phyloP scores from a whole-genome alignment of 1,140 invertebrate species.

The Piezodorus guildinii region DNA sequence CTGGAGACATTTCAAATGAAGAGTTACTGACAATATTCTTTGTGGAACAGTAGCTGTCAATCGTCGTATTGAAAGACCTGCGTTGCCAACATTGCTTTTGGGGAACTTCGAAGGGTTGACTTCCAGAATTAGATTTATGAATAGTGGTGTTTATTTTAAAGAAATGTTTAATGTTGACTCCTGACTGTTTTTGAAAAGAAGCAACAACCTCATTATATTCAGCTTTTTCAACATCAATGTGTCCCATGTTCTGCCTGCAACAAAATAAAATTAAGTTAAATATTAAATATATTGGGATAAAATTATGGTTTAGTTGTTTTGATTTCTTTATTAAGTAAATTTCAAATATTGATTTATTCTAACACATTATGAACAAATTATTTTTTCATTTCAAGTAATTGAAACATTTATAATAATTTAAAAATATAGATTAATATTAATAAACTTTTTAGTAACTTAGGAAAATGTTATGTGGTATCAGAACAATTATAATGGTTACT shows the following conservation, averaged over 20 bases:
- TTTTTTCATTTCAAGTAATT: too few species aligned
- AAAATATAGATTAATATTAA: too few species aligned
- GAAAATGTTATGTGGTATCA: too few species aligned
- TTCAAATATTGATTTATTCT: too few species aligned
- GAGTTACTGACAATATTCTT: not conserved
- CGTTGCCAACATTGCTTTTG: not conserved
- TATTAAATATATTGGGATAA: not conserved
- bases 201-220: constrained; percentile 3
- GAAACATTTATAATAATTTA: too few species aligned
- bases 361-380: too few species aligned
- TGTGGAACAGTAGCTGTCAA: constrained; percentile 25
- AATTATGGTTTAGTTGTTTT: too few species aligned
- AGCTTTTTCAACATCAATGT: constrained; percentile 6
- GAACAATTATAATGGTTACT: too few species aligned
- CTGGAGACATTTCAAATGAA: not conserved
- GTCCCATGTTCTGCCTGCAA: constrained; percentile 17
- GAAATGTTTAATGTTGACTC: not conserved
- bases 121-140: not conserved
- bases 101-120: not conserved
- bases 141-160: not conserved
- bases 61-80: constrained; percentile 21
- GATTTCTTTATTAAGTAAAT: too few species aligned
- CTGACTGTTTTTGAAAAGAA: not conserved
- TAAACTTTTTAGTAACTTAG: too few species aligned
- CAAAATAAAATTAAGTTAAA: not conserved